phyloP scores from a whole-genome alignment of 1,140 invertebrate genomes.

The Bradysia coprophila region DNA sequence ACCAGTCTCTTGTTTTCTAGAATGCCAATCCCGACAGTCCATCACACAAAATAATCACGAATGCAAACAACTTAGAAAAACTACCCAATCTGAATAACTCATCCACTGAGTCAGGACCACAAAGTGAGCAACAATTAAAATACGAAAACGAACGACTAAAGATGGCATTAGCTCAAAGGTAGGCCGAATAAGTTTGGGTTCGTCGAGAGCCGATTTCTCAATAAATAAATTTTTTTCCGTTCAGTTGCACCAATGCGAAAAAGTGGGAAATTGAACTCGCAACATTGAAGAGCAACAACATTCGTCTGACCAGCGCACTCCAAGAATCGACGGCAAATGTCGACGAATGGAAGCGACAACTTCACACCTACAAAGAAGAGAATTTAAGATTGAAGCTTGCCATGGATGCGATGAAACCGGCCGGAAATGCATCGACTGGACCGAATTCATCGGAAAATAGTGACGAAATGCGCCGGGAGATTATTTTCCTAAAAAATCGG shows the following conservation, averaged over 20 bases:
- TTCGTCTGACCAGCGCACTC: conserved; percentile 80
- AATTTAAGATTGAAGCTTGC: conserved; percentile 65
- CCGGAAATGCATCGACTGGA: conserved; percentile 7
- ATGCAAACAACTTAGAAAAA: conserved; percentile 1
- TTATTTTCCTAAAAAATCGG: conserved; percentile 18
- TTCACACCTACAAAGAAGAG: conserved; percentile 91
- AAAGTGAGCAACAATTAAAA: conserved; percentile 75
- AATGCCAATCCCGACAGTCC: conserved; percentile 24
- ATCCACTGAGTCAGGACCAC: conserved; percentile 19
- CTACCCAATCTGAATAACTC: conserved; percentile 19
- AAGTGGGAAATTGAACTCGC: conserved; percentile 97
- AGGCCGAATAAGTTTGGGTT: too few species aligned
- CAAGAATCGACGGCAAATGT: conserved; percentile 96
- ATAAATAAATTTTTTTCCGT: conserved; percentile 8
- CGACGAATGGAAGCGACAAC: conserved; percentile 94
- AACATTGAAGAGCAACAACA: conserved; percentile 91
- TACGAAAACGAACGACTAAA: conserved; percentile 96
- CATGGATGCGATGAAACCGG: conserved; percentile 16
- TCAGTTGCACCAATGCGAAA: conserved; percentile 87
- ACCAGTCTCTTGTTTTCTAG: conserved; percentile 17
- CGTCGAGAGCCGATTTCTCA: neutral
- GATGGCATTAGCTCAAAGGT: conserved; percentile 89
- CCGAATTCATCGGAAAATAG: conserved; percentile 11
- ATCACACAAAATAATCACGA: conserved; percentile 13
- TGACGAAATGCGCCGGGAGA: conserved; percentile 21